phyloP scores from a whole-genome alignment of 2,113 vertebrate species.

The Chaetorhynchus papuensis region DNA sequence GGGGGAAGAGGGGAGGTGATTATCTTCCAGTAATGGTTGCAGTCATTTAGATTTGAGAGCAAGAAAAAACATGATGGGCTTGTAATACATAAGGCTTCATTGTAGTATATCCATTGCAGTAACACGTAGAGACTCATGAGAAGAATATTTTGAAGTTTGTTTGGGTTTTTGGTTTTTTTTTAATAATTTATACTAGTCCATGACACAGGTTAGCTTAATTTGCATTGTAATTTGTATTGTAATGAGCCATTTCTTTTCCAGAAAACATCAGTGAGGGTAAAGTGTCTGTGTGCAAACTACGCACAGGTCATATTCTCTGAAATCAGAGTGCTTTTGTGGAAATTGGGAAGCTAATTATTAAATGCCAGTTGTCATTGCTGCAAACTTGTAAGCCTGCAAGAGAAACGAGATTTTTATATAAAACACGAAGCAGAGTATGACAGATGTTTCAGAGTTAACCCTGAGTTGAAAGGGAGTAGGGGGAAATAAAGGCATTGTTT shows the following conservation, averaged over 20 bases:
- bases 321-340: background rate
- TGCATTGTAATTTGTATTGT: conserved; percentile 3
- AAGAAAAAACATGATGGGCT: background rate
- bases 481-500: background rate
- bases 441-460: background rate
- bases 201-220: background rate
- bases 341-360: conserved; percentile 1
- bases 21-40: background rate
- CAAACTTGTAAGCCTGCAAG: background rate
- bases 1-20: background rate
- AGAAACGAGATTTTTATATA: background rate
- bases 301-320: background rate
- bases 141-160: background rate
- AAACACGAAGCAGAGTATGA: background rate
- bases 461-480: background rate
- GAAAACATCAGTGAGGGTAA: background rate
- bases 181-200: background rate
- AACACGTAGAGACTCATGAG: background rate
- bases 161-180: background rate
- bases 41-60: background rate
- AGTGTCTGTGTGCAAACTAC: background rate
- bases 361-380: background rate
- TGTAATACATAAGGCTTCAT: background rate
- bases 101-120: background rate
- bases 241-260: background rate